Percentiles rank a stretch among this genome's conserved stretches.
Evolutionary conservation across 2,888 invertebrate species (phyloP).

Genomic region (Tanytarsus gracilentus): DNA sequence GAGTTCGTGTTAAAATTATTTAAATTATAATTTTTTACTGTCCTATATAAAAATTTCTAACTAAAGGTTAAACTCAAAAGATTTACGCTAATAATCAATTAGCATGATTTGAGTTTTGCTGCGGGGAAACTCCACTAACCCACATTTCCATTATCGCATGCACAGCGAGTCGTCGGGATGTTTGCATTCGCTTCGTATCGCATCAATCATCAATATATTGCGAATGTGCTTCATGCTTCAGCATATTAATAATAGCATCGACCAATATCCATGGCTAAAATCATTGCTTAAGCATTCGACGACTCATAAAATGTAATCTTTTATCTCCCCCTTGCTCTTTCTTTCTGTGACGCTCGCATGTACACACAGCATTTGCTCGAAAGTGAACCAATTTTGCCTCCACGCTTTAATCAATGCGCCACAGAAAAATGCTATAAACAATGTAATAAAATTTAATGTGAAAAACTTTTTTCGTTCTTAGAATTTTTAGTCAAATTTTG

Average conservation of each 20-base stretch:
- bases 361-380: not conserved
- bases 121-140: no score
- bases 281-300: constrained; percentile 8
- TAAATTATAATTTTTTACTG: no score
- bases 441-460: constrained; percentile 27
- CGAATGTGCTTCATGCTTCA: constrained; percentile 13
- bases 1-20: no score
- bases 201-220: constrained; percentile 23
- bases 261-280: not conserved
- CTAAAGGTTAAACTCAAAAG: no score
- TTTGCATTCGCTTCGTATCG: constrained; percentile 19
- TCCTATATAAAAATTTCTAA: no score
- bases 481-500: no score
- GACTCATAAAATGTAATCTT: constrained; percentile 16
- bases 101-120: no score
- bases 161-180: not conserved
- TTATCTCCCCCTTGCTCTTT: not conserved
- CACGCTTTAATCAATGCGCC: constrained; percentile 20
- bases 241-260: constrained; percentile 21
- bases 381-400: constrained; percentile 13
- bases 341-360: not conserved
- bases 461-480: constrained; percentile 2
- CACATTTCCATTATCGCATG: no score
- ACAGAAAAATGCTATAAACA: constrained; percentile 15
- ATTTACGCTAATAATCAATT: no score